Percentiles rank a stretch among this genome's conserved stretches.
Conservation (phyloP, 1,140 invertebrate species). For the Caerostris darwini region DNA sequence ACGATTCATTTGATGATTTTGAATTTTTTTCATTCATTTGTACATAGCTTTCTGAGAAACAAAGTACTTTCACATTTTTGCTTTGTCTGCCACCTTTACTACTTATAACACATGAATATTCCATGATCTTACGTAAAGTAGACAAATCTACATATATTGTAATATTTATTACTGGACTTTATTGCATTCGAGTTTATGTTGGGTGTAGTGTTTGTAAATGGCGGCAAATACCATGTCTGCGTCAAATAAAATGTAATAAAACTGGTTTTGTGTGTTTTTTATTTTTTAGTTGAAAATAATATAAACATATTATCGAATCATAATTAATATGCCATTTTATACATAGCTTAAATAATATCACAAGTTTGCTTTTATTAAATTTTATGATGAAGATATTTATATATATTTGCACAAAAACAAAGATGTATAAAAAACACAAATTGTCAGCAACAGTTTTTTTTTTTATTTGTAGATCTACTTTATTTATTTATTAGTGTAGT, state of each 20-base stretch:
- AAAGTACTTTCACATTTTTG: slow-evolving; percentile 27
- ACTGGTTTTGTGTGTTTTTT: background rate
- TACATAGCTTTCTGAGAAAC: slow-evolving; percentile 35
- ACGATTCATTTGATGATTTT: background rate
- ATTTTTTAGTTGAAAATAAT: background rate
- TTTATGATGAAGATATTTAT: no score
- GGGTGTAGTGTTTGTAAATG: slow-evolving; percentile 31
- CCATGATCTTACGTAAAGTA: slow-evolving; percentile 20
- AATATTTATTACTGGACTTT: slow-evolving; percentile 44
- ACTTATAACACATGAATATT: slow-evolving; percentile 41
- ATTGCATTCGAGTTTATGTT: slow-evolving; percentile 40
- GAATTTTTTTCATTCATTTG: slow-evolving; percentile 19
- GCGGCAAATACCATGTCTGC: slow-evolving; percentile 1
- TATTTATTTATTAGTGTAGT: no score
- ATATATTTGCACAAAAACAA: no score
- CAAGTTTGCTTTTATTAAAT: no score
- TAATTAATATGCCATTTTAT: no score
- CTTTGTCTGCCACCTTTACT: slow-evolving; percentile 35
- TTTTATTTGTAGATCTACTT: no score
- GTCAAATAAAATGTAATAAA: slow-evolving; percentile 50
- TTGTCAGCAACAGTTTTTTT: no score
- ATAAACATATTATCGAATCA: no score
- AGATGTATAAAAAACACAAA: no score
- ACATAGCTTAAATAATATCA: no score
- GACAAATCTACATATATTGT: slow-evolving; percentile 33